phyloP scores from a whole-genome alignment of 2,113 vertebrate genomes.

The Jacana jacana region DNA sequence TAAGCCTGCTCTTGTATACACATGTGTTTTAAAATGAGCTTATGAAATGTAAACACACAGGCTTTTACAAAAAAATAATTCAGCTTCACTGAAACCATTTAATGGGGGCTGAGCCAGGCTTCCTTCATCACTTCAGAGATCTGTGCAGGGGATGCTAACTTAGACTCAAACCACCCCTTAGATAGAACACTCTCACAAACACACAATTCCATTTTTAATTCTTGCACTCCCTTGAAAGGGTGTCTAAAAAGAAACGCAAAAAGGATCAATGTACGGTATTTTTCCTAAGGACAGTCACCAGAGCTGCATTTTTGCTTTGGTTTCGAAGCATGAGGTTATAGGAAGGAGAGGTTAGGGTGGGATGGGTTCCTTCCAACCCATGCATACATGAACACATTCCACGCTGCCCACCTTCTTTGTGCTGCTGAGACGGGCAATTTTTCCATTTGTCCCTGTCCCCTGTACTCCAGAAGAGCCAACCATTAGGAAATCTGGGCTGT shows the following conservation, averaged over 20 bases:
- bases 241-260: background rate
- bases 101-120: background rate
- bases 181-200: background rate
- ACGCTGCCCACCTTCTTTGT: background rate
- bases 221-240: background rate
- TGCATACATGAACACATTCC: rapidly evolving
- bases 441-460: background rate
- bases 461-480: background rate
- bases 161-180: background rate
- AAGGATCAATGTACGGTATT: background rate
- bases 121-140: background rate
- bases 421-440: background rate
- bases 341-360: background rate
- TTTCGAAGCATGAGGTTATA: background rate
- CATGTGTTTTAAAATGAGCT: constrained; percentile 47
- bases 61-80: constrained; percentile 22
- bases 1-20: constrained; percentile 9
- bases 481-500: background rate
- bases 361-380: background rate
- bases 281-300: background rate
- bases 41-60: constrained; percentile 24
- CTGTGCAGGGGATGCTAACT: background rate
- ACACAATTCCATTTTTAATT: background rate
- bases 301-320: background rate
- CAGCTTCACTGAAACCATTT: background rate